Evolutionary conservation across 1,140 invertebrate species (phyloP), one percentile per base, ranked within the genome.

Genomic region (Antheraea pernyi): DNA sequence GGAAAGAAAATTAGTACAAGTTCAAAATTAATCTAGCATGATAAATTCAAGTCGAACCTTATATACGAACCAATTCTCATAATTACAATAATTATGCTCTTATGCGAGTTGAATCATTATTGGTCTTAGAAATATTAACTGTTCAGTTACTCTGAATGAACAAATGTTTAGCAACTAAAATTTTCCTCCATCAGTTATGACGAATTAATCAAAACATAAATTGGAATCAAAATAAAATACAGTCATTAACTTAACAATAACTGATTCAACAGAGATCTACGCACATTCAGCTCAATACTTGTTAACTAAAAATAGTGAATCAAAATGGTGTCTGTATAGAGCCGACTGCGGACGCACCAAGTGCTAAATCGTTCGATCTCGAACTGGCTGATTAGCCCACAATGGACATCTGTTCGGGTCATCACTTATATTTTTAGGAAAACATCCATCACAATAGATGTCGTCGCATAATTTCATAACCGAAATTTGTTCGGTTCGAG

Each of bases 231-330:
- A 53, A 53, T 53, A 13, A 16, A 53, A 16, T 16, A 53, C 16
- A 53, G 2, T 13, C 16, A 53, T 16, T 53, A 53, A 11, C 7
- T 53, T 13, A 37, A 46, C 62, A 7, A 37, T 59, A 48, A 67
- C 39, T 53, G 58, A 62, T 65, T 53, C 69, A 71, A 70, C 65
- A 8, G n/a, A 67, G 65, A 71, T 67, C 59, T 16, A 53, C 46
- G 13, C 46, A 53, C 46, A 53, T 53, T n/a, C 11, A 53, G 46
- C 0, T 13, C 16, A 16, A 9, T 53, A 53, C 13, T 53, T 11
- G 5, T 53, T 53, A 16, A 53, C 46, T 53, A 53, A 53, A 53
- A 53, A n/a, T 53, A 53, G 11, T 53, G 46, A 53, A 53, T 53
- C 16, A 53, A 53, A 53, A 13, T 16, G 46, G 46, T 10, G 46